Conservation (phyloP, 2,113 vertebrate genomes). For the Rhagologus leucostigma region DNA sequence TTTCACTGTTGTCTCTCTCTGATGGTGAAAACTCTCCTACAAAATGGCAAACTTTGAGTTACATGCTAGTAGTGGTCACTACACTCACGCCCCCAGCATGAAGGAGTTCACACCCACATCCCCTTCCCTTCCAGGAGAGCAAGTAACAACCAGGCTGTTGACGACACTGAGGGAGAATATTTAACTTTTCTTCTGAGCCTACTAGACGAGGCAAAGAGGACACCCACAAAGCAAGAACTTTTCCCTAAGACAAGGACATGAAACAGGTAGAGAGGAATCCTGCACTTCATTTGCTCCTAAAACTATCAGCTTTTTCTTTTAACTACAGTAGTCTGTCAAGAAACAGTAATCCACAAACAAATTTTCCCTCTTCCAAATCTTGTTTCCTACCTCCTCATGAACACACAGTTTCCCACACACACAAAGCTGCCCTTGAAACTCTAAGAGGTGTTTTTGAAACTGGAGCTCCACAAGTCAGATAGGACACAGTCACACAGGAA, state of each 20-base stretch:
- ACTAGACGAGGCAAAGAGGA: background rate
- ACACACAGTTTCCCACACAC: background rate
- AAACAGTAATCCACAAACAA: background rate
- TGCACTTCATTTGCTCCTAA: background rate
- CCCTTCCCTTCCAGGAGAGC: background rate
- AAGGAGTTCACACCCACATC: background rate
- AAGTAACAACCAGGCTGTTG: background rate
- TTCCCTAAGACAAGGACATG: background rate
- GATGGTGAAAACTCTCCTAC: background rate
- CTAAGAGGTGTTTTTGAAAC: background rate
- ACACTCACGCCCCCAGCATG: background rate
- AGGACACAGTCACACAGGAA: background rate
- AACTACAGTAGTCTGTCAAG: background rate
- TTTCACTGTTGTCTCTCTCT: background rate
- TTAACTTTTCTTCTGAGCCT: background rate
- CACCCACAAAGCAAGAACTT: rapidly evolving
- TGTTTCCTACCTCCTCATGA: background rate
- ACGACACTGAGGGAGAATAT: background rate
- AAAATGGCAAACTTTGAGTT: background rate
- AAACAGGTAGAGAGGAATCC: background rate
- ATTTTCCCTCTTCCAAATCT: background rate
- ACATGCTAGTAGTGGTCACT: background rate
- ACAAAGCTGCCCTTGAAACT: background rate
- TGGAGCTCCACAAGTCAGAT: background rate
- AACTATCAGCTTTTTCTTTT: background rate